These are phyloP conservation scores for Neogobius melanostomus DNA, from an alignment of 2,113 vertebrate species.

Conservation along the genomic window DNA sequence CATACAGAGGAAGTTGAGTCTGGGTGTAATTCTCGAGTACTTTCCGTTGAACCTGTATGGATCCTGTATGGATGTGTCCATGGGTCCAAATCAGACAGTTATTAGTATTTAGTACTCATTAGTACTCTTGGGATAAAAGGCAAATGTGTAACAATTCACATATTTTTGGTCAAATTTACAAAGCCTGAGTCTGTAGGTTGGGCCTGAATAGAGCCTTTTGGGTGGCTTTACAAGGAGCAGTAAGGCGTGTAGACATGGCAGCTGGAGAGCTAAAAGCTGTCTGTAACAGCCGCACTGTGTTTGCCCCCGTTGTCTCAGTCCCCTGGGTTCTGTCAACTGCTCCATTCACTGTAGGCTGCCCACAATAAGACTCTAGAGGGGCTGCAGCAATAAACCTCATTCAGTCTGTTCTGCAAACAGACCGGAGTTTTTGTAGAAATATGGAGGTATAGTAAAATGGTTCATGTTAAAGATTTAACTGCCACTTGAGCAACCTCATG, in stretches of 20 bases:
- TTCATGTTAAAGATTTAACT: neutral
- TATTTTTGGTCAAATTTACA: neutral
- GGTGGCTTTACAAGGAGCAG: conserved; percentile 33
- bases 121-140: too few species aligned
- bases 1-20: conserved; percentile 24
- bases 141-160: neutral
- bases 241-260: conserved; percentile 14
- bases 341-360: conserved; percentile 39
- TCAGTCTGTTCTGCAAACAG: conserved; percentile 5
- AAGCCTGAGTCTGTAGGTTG: neutral
- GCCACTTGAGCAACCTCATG: neutral
- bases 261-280: conserved; percentile 31
- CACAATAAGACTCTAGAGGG: conserved; percentile 33
- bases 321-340: conserved; percentile 21
- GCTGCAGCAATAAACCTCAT: conserved; percentile 23
- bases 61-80: neutral
- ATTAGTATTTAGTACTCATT: too few species aligned
- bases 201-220: conserved; percentile 5
- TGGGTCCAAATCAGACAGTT: too few species aligned
- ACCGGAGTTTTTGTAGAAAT: conserved; percentile 11
- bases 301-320: conserved; percentile 23
- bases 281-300: conserved; percentile 34
- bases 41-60: conserved; percentile 28
- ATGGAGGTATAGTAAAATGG: neutral
- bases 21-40: conserved; percentile 29